Evolutionary conservation across 2,888 invertebrate genomes (phyloP).

Genomic region (Scaptomyza caliginosa): DNA sequence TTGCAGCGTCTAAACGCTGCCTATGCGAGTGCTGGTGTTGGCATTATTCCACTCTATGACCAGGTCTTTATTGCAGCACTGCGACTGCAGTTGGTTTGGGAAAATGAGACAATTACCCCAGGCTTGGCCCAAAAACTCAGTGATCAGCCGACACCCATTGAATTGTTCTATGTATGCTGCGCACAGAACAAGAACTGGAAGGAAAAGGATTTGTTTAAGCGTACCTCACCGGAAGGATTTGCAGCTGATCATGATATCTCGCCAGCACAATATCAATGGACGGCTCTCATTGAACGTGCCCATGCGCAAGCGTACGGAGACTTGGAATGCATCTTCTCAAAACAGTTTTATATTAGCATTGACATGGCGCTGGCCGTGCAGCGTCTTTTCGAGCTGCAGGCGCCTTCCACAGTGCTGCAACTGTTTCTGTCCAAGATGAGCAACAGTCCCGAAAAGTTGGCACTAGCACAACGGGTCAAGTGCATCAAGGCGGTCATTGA

Average conservation of each 20-base stretch:
- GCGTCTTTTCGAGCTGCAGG: conserved; percentile 79
- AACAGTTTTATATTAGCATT: conserved; percentile 83
- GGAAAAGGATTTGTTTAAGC: conserved; percentile 71
- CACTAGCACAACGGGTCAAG: conserved; percentile 80
- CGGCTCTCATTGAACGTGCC: conserved; percentile 86
- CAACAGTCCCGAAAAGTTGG: conserved; percentile 79
- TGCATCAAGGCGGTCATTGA: conserved; percentile 82
- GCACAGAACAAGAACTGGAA: conserved; percentile 82
- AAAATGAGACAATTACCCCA: conserved; percentile 56
- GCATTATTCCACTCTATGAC: conserved; percentile 72
- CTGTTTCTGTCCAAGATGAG: conserved; percentile 81
- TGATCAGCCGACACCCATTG: conserved; percentile 76
- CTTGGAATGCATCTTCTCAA: conserved; percentile 80
- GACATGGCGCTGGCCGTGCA: conserved; percentile 81
- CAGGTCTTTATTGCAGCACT: conserved; percentile 78
- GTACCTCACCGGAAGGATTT: conserved; percentile 79
- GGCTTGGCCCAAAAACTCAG: conserved; percentile 52
- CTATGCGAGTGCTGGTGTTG: conserved; percentile 64
- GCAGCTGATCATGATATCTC: conserved; percentile 84
- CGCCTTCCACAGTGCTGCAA: conserved; percentile 81
- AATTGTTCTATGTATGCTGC: conserved; percentile 81
- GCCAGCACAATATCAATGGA: conserved; percentile 89
- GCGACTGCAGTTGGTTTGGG: conserved; percentile 73
- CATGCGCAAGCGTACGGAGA: conserved; percentile 82
- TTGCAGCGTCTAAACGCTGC: conserved; percentile 70